Evolutionary conservation across 2,888 invertebrate genomes (phyloP), one percentile per base, ranked within the genome.

Genomic region (Agelastica alni): DNA sequence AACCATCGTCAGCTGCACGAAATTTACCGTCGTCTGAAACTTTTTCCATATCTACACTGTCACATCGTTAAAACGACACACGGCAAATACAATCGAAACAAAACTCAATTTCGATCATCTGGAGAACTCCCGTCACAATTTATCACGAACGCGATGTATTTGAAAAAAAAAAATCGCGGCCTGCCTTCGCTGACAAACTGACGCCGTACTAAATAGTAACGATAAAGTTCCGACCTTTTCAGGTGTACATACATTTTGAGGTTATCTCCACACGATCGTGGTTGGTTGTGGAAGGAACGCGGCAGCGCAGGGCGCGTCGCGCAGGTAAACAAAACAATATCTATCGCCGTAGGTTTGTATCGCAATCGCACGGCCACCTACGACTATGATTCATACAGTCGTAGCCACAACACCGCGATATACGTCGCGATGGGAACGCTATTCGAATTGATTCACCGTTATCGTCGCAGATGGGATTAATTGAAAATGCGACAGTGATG

Each of bases 291-390:
- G 9, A 16, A 45, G 34, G n/a, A 55, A 37, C n/a, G n/a, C n/a
- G n/a, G n/a, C n/a, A 51, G 56, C 59, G 59, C 57, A 20, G 20
- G 20, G 34, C 49, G 26, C 44, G 18, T 44, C 39, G 49, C 45
- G 43, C 54, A 56, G 57, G 57, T 60, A 60, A 57, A 60, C 53
- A 57, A 57, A 57, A 56, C 53, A 58, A 42, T 57, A 26, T 13
- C 49, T 42, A 37, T 36, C 36, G 22, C 36, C 32, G 30, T 37
- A 30, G 43, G 18, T 36, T 32, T 37, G 37, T 51, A 56, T 51
- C 56, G 59, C 59, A 59, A 56, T 53, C 54, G 56, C 53, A 56
- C 45, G 51, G 41, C 53, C 56, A 43, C 59, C 56, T 56, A 54
- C 54, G 31, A 28, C 12, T 37, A 17, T 39, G 53, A 56, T 58